A percentile compares a stretch with the other conserved stretches of the same genome.
phyloP scores from a whole-genome alignment of 2,113 vertebrate genomes.

The Lynx canadensis region DNA sequence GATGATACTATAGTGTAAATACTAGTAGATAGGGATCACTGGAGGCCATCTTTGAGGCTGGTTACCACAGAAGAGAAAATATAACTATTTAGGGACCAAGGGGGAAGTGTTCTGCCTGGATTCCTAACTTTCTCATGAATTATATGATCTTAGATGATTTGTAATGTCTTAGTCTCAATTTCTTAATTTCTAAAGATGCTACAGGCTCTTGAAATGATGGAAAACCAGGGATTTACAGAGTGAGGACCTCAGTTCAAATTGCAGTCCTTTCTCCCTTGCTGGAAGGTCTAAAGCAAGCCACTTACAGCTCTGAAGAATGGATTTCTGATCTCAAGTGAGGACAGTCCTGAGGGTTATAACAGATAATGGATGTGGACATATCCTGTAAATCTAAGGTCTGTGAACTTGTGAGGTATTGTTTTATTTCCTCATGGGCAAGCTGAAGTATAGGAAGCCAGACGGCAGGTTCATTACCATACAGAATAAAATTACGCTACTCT shows the following conservation, averaged over 20 bases:
- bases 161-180: background rate
- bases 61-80: background rate
- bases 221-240: background rate
- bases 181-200: background rate
- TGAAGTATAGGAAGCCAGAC: background rate
- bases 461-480: background rate
- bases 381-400: background rate
- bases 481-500: slow-evolving; percentile 41
- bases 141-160: background rate
- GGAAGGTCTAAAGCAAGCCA: background rate
- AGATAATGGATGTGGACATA: background rate
- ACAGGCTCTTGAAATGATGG: background rate
- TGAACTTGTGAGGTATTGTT: background rate
- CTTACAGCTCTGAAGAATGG: background rate
- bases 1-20: too few relatives aligned
- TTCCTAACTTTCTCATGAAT: background rate
- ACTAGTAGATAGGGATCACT: too few relatives aligned
- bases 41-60: background rate
- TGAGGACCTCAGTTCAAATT: background rate
- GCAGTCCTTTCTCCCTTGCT: background rate
- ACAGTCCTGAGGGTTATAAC: background rate
- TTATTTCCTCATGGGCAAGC: background rate
- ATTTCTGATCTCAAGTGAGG: background rate
- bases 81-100: background rate
- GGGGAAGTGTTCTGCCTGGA: background rate